Evolutionary conservation across 2,797 vertebrate genomes (phyloP).

Genomic region (Amblyopsis hoosieri): DNA sequence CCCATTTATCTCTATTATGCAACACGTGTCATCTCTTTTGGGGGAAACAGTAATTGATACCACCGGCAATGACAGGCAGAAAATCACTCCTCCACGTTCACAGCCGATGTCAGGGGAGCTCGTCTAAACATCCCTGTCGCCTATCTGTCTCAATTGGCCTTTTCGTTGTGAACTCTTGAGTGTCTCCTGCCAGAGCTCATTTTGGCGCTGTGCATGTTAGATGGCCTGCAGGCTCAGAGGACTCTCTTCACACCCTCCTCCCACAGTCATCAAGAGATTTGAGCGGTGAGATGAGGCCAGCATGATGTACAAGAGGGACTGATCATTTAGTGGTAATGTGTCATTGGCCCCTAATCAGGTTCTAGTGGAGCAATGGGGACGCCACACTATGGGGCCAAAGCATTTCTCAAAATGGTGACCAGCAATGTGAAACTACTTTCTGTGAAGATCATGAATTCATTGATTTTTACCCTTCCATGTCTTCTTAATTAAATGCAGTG

Average conservation of each 20-base stretch:
- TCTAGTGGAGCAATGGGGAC: constrained; percentile 34
- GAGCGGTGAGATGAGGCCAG: constrained; percentile 41
- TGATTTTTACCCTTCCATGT: no score
- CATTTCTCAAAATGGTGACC: no score
- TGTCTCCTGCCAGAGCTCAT: constrained; percentile 49
- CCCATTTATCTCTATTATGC: constrained; percentile 51
- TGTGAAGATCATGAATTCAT: no score
- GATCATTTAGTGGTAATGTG: constrained; percentile 50
- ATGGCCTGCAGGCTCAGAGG: constrained; percentile 47
- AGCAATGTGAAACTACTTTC: no score
- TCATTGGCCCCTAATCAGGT: constrained; percentile 49
- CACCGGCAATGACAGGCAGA: constrained; percentile 41
- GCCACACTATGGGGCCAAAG: not conserved
- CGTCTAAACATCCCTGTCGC: constrained; percentile 52
- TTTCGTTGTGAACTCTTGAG: constrained; percentile 41
- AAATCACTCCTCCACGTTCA: constrained; percentile 55
- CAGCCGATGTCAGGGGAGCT: constrained; percentile 39
- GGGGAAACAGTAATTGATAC: constrained; percentile 50
- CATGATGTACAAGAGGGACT: constrained; percentile 25
- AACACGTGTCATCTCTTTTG: constrained; percentile 39
- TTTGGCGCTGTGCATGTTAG: constrained; percentile 37
- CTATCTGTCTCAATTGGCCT: constrained; percentile 63
- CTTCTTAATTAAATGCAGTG: no score
- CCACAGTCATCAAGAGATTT: constrained; percentile 47
- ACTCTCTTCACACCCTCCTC: constrained; percentile 43